phyloP scores from a whole-genome alignment of 2,797 vertebrate genomes.

The Aulostomus chinensis region DNA sequence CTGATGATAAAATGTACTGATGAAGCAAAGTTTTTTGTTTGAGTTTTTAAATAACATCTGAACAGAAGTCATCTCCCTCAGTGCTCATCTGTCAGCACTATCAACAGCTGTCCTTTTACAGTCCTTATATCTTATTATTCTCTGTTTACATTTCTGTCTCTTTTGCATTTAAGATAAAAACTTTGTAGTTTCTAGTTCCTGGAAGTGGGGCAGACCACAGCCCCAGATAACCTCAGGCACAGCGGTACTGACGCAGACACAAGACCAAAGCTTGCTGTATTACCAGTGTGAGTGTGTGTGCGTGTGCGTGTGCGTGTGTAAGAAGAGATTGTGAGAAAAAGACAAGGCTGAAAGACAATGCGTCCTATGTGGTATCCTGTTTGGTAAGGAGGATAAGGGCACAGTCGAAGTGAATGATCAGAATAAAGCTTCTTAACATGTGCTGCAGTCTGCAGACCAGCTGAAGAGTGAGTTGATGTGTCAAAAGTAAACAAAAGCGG shows the following conservation, averaged over 20 bases:
- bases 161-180: conserved; percentile 76
- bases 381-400: conserved; percentile 50
- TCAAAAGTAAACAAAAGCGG: conserved; percentile 47
- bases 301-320: not conserved
- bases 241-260: conserved; percentile 57
- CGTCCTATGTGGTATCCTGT: conserved; percentile 58
- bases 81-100: not conserved
- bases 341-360: conserved; percentile 12
- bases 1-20: too few relatives aligned
- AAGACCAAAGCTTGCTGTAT: conserved; percentile 40
- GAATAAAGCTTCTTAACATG: conserved; percentile 21
- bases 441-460: conserved; percentile 57
- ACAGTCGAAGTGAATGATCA: conserved; percentile 34
- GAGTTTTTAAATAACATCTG: too few relatives aligned
- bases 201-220: conserved; percentile 83
- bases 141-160: conserved; percentile 48
- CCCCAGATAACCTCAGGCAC: conserved; percentile 74
- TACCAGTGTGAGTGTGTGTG: conserved; percentile 3
- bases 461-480: conserved; percentile 45
- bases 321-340: not conserved
- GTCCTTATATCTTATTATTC: conserved; percentile 1
- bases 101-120: conserved; percentile 1
- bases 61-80: too few relatives aligned
- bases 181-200: conserved; percentile 80
- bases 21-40: too few relatives aligned